Evolutionary conservation across 2,888 invertebrate genomes (phyloP).

Genomic region (Leptura quadrifasciata): DNA sequence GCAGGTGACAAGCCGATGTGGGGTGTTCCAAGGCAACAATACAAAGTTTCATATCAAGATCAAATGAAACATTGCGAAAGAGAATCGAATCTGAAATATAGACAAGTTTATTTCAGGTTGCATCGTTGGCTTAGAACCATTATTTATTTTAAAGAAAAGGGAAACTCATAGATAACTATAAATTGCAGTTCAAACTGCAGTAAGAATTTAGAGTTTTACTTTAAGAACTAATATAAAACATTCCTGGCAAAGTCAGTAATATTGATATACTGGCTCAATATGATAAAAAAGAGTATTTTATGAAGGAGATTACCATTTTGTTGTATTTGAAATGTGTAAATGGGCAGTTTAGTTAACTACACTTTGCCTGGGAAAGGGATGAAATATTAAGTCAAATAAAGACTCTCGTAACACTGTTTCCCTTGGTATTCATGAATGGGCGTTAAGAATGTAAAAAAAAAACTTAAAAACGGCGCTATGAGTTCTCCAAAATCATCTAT

Average conservation of each 20-base stretch:
- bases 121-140: background rate
- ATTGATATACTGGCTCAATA: background rate
- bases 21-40: slow-evolving; percentile 18
- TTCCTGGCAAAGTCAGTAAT: background rate
- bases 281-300: background rate
- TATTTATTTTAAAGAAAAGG: background rate
- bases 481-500: too few species aligned
- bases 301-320: background rate
- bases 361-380: too few species aligned
- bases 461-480: too few species aligned
- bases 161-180: background rate
- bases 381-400: too few species aligned
- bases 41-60: slow-evolving; percentile 25
- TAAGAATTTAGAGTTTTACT: background rate
- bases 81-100: background rate
- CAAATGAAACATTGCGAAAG: slow-evolving; percentile 15
- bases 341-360: too few species aligned
- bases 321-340: background rate
- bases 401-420: too few species aligned
- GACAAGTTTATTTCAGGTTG: background rate
- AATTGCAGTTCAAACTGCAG: background rate
- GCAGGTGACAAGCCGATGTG: slow-evolving; percentile 22
- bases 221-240: background rate
- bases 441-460: too few species aligned
- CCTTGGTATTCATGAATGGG: too few species aligned